Evolutionary conservation across 2,888 invertebrate species (phyloP).

Genomic region (Protonemura montana): DNA sequence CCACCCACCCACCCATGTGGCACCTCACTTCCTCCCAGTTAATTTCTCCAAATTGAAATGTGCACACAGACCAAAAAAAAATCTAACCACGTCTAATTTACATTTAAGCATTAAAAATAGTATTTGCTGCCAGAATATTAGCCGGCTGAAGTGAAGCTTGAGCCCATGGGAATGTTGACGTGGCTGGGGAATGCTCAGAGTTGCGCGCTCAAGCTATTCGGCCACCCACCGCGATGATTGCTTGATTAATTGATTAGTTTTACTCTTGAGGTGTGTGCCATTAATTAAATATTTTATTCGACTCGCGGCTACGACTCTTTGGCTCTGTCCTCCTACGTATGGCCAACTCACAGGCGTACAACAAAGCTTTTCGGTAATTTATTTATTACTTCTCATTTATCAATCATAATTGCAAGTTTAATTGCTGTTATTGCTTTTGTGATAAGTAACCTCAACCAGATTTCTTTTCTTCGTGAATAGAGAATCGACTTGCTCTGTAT

Average conservation of each 20-base stretch:
- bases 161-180: not conserved
- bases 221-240: constrained; percentile 12
- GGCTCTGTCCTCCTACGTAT: not conserved
- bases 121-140: constrained; percentile 7
- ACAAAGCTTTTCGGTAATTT: not conserved
- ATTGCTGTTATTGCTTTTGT: not conserved
- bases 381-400: not conserved
- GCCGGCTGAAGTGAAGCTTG: not conserved
- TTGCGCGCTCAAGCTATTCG: not conserved
- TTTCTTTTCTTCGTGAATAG: not conserved
- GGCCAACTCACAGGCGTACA: not conserved
- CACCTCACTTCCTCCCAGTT: constrained; percentile 4
- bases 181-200: not conserved
- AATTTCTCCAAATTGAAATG: constrained; percentile 12
- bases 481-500: not conserved
- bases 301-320: not conserved
- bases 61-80: not conserved
- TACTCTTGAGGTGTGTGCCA: not conserved
- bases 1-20: not conserved
- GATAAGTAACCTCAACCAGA: no score
- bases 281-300: not conserved
- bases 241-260: not conserved
- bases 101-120: constrained; percentile 2
- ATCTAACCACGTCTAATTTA: not conserved
- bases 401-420: not conserved